Percentiles rank a stretch among this genome's conserved stretches.
Conservation (phyloP, 1,140 invertebrate genomes). For the Contarinia nasturtii region DNA sequence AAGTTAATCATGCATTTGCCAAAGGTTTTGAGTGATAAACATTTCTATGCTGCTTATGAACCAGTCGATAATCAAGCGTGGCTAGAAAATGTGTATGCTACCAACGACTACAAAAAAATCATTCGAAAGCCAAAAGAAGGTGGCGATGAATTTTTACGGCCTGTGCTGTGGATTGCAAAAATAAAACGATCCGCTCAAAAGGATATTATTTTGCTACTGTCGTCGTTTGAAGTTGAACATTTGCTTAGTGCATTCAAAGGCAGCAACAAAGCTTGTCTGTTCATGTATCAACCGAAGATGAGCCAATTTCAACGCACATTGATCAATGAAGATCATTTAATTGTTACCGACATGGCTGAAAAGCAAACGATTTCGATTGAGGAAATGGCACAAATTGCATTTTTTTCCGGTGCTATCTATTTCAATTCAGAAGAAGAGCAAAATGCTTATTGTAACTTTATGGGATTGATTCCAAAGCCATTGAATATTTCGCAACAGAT, state of each 20-base stretch:
- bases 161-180: neutral
- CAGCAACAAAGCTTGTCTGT: neutral
- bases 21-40: neutral
- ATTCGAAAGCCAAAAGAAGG: neutral
- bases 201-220: neutral
- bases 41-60: neutral
- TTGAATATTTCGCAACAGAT: neutral
- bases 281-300: neutral
- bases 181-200: neutral
- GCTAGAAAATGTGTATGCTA: neutral
- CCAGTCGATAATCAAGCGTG: too few species aligned
- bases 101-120: neutral
- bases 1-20: neutral
- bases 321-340: neutral
- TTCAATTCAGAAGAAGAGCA: neutral
- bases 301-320: neutral
- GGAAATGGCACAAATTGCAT: neutral
- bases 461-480: neutral
- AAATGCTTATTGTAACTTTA: neutral
- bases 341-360: neutral
- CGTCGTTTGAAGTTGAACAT: neutral
- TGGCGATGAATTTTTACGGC: neutral
- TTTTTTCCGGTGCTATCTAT: neutral
- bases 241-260: neutral
- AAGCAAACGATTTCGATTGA: neutral